Evolutionary conservation across 2,888 invertebrate species (phyloP), one percentile per base, ranked within the genome.

Genomic region (Trilocha varians): DNA sequence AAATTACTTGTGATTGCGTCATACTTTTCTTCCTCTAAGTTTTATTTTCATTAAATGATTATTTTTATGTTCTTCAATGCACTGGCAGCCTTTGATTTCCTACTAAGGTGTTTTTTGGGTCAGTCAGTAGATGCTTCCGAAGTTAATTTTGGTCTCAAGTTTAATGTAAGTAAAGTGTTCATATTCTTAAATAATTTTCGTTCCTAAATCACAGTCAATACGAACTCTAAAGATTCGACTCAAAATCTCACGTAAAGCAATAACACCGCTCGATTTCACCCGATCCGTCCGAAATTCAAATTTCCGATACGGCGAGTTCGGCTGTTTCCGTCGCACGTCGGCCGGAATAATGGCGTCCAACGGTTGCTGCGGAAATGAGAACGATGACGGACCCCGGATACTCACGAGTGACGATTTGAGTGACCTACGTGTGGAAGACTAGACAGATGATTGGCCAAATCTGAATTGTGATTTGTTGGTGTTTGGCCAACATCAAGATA

Each of bases 361-460:
- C 62, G 60, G 57, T 58, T 63, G 64, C 60, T 57, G 52, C 62
- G 74, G 77, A 78, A 75, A 75, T 76, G 64, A 67, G 57, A 53
- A 57, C 67, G 65, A 66, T 67, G 74, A 69, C 68, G 60, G 62
- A 59, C 61, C 58, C 72, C 75, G 77, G 76, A 74, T 65, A 53
- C 62, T 13, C 15, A 16, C 39, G 36, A 32, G 40, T 32, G 37
- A 37, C 9, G 43, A 37, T 32, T 36, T 15, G 15, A 34, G 36
- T 32, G 43, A 37, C 40, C 25, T 25, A 25, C 25, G 11, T 25
- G 6, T 25, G 8, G 25, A 25, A 25, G 25, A 11, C 25, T 25
- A 9, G 25, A 25, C 25, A 25, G 25, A 25, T 25, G 25, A 25
- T 25, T 25, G 25, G 25, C 25, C 11, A 25, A 25, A 25, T 25